A percentile compares a stretch with the other conserved stretches of the same genome.
Evolutionary conservation across 1,140 invertebrate genomes (phyloP).

Genomic region (Heliconius congener): DNA sequence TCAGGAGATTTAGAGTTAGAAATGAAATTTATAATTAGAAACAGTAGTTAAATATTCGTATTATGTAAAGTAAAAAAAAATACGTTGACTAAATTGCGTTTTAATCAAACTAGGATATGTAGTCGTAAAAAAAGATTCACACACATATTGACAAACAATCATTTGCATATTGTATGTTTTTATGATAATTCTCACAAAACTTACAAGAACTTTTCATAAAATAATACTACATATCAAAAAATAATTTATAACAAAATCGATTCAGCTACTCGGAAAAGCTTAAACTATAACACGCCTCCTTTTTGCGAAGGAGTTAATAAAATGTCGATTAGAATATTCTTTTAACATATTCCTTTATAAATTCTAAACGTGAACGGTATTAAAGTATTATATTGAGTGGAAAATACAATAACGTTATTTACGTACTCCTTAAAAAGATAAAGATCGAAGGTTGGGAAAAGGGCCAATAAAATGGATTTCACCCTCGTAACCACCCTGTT

Average conservation of each 20-base stretch:
- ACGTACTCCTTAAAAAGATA: slow-evolving; percentile 24
- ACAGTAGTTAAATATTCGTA: background rate
- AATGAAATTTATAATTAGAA: background rate
- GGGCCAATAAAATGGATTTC: slow-evolving; percentile 28
- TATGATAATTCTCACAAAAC: too few relatives aligned
- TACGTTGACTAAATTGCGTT: too few relatives aligned
- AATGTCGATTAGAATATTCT: background rate
- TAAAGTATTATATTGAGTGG: slow-evolving; percentile 11
- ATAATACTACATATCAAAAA: background rate
- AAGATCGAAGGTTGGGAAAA: slow-evolving; percentile 26
- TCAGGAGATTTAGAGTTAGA: background rate
- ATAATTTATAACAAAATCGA: background rate
- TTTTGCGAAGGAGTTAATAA: background rate
- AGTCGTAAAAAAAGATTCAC: too few relatives aligned
- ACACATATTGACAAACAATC: too few relatives aligned
- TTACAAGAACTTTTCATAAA: too few relatives aligned
- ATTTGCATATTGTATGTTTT: too few relatives aligned
- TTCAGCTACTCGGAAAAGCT: background rate
- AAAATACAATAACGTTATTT: slow-evolving; percentile 22
- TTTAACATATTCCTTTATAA: background rate
- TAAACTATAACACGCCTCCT: background rate
- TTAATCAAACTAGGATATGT: too few relatives aligned
- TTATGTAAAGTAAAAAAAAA: background rate
- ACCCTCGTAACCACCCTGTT: slow-evolving; percentile 26
- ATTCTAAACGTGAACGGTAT: background rate